Percentiles rank a stretch among this genome's conserved stretches.
Evolutionary conservation across 1,140 invertebrate species (phyloP).

Genomic region (Drosophila bipectinata): DNA sequence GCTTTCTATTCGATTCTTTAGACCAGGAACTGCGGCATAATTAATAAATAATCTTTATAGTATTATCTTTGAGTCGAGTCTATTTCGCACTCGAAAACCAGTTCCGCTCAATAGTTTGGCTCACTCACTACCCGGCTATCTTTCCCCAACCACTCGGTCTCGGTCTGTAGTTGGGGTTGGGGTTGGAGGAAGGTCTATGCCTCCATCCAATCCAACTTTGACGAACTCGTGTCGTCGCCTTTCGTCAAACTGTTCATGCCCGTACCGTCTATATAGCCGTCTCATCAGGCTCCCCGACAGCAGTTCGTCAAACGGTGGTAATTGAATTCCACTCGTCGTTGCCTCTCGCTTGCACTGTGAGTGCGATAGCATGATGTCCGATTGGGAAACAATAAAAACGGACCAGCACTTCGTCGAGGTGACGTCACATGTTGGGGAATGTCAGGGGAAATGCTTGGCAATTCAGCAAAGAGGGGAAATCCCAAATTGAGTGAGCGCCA

Average conservation of each 20-base stretch:
- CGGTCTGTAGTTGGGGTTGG: slow-evolving; percentile 28
- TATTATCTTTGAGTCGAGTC: slow-evolving; percentile 6
- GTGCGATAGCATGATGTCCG: slow-evolving; percentile 55
- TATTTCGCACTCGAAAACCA: slow-evolving; percentile 52
- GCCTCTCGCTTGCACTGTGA: slow-evolving; percentile 40
- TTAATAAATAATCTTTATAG: slow-evolving; percentile 24
- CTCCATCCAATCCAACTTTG: slow-evolving; percentile 55
- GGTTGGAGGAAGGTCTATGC: slow-evolving; percentile 9
- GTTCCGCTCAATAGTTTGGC: slow-evolving; percentile 41
- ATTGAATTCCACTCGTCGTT: slow-evolving; percentile 62
- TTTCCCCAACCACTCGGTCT: slow-evolving; percentile 46
- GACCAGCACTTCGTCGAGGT: slow-evolving; percentile 38
- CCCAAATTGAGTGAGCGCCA: slow-evolving; percentile 7
- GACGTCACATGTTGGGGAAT: slow-evolving; percentile 49
- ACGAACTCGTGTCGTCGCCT: slow-evolving; percentile 80
- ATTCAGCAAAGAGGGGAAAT: slow-evolving; percentile 76
- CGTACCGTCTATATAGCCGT: slow-evolving; percentile 53
- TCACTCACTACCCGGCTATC: slow-evolving; percentile 20
- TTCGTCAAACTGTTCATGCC: slow-evolving; percentile 58
- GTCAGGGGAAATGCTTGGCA: slow-evolving; percentile 35
- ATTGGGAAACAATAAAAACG: slow-evolving; percentile 70
- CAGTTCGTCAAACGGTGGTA: slow-evolving; percentile 82
- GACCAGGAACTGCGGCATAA: slow-evolving; percentile 41
- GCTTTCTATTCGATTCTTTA: slow-evolving; percentile 26
- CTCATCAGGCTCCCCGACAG: slow-evolving; percentile 60